Evolutionary conservation across 2,888 invertebrate species (phyloP).

Genomic region (Drosophila neonasuta): DNA sequence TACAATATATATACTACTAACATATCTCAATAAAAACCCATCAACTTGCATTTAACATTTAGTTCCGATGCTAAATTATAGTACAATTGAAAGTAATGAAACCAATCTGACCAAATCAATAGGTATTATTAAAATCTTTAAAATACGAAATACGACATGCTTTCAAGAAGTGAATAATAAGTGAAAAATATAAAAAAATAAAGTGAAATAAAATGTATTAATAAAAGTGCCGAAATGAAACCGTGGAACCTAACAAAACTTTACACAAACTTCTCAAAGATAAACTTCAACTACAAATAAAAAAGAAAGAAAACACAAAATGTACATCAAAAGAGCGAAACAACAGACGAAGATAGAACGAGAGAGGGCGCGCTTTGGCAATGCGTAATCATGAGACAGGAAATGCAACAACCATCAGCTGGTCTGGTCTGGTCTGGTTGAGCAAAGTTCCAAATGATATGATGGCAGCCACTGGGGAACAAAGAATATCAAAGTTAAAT

Average conservation of each 20-base stretch:
- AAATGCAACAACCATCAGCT: conserved; percentile 46
- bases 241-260: conserved; percentile 40
- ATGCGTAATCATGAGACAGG: conserved; percentile 40
- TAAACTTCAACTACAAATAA: conserved; percentile 39
- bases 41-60: too few species aligned
- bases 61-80: too few species aligned
- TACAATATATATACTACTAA: too few species aligned
- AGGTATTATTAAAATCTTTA: too few species aligned
- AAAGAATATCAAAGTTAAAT: conserved; percentile 82
- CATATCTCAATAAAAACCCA: too few species aligned
- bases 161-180: not conserved
- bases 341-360: conserved; percentile 1
- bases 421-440: conserved; percentile 1
- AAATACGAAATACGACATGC: too few species aligned
- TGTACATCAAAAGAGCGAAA: conserved; percentile 36
- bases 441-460: conserved; percentile 53
- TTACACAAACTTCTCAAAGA: conserved; percentile 53
- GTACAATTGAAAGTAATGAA: too few species aligned
- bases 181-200: not conserved
- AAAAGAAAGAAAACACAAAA: conserved; percentile 14
- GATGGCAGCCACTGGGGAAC: conserved; percentile 60
- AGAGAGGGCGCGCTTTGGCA: conserved; percentile 23
- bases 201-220: conserved; percentile 4
- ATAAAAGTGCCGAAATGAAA: conserved; percentile 30
- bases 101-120: too few species aligned